phyloP scores from a whole-genome alignment of 2,888 invertebrate genomes.

The Drosophila setosimentum region DNA sequence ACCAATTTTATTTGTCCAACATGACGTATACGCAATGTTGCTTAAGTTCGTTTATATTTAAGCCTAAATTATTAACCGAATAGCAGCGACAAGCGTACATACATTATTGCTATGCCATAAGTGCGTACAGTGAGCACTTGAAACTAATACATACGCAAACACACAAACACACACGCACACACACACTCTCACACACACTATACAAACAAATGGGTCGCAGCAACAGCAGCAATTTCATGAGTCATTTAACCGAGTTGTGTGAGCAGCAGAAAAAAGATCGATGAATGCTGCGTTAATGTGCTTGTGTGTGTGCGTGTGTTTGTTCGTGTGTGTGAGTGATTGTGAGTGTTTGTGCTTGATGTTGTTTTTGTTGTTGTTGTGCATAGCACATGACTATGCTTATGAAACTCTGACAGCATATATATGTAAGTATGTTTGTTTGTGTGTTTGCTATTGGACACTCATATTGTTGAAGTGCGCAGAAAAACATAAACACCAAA shows the following conservation, averaged over 20 bases:
- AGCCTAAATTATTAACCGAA: conserved; percentile 76
- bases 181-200: conserved; percentile 21
- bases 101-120: conserved; percentile 77
- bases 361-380: conserved; percentile 38
- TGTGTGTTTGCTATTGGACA: conserved; percentile 55
- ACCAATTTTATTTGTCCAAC: conserved; percentile 52
- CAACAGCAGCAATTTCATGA: conserved; percentile 72
- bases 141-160: conserved; percentile 63
- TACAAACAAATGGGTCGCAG: conserved; percentile 73
- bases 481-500: conserved; percentile 76
- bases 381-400: conserved; percentile 72
- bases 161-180: conserved; percentile 11
- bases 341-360: neutral
- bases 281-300: conserved; percentile 55
- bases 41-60: conserved; percentile 70
- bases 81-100: conserved; percentile 51
- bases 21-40: conserved; percentile 68
- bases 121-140: conserved; percentile 65
- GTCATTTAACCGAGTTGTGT: conserved; percentile 76
- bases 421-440: conserved; percentile 11
- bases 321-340: conserved; percentile 2
- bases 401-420: conserved; percentile 54
- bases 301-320: neutral
- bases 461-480: conserved; percentile 66
- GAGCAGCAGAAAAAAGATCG: conserved; percentile 67